phyloP scores from a whole-genome alignment of 2,113 vertebrate species.

The Salvelinus alpinus region DNA sequence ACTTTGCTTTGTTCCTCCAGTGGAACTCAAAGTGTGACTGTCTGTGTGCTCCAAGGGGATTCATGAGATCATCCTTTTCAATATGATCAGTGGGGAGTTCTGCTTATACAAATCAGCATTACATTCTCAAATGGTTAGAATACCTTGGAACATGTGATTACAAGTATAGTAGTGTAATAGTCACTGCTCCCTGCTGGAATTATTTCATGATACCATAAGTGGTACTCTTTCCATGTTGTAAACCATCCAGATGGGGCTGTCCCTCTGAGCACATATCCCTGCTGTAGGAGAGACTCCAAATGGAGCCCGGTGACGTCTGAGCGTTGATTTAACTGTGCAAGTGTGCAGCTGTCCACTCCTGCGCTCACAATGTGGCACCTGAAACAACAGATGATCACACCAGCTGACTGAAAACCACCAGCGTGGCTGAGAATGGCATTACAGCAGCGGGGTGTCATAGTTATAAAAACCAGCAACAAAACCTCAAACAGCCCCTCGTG shows the following conservation, averaged over 20 bases:
- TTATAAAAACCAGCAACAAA: neutral
- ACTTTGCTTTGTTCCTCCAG: neutral
- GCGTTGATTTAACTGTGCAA: neutral
- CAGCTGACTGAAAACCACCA: neutral
- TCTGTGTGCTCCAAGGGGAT: neutral
- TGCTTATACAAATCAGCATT: neutral
- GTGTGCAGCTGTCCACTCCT: slow-evolving; percentile 1
- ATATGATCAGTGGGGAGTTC: neutral
- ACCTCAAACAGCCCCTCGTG: neutral
- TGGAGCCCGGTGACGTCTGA: neutral
- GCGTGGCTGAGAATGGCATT: neutral
- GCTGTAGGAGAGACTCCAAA: neutral
- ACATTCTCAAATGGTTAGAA: neutral
- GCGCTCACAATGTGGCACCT: neutral
- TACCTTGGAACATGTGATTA: neutral
- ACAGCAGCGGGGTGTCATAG: neutral
- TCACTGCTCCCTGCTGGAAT: neutral
- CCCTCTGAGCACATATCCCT: neutral
- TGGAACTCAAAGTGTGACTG: neutral
- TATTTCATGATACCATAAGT: neutral
- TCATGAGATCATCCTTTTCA: neutral
- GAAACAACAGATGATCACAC: slow-evolving; percentile 11
- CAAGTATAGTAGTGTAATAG: neutral
- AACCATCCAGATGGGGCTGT: neutral
- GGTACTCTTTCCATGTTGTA: no score